Evolutionary conservation across 2,797 vertebrate genomes (phyloP), one percentile per base, ranked within the genome.

Genomic region (Bucorvus abyssinicus): DNA sequence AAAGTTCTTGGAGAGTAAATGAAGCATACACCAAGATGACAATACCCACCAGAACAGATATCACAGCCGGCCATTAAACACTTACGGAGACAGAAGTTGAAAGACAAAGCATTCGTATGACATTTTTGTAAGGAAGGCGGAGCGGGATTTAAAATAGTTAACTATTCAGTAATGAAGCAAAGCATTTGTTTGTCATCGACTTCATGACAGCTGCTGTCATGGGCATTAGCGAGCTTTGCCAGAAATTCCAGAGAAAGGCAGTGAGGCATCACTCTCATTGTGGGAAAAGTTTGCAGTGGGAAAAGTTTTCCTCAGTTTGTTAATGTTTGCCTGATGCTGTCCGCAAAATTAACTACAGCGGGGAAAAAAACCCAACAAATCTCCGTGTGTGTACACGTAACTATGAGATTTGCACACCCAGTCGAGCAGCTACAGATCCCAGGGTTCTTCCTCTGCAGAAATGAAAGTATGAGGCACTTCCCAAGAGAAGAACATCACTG

Each of bases 101-200:
- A 70, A 77, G 56, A 94, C 44, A 77, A 88, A 84, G 4, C 44
- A 40, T 26, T 56, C 59, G 23, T 45, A 20, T 3, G 20, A 36
- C 34, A 30, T 47, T 68, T n/a, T 44, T 52, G 68, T 40, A 21
- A 30, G n/a, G 34, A 67, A 70, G 14, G 49, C 27, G 16, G 44
- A 49, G 19, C 29, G 74, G 69, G 76, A 90, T 68, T 86, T 87
- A 56, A 64, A 90, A 77, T 8, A 76, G 44, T 67, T 47, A 63
- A 87, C 79, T 38, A 87, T 75, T 60, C 49, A 65, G 67, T 47
- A 53, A 52, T 0, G 14, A 73, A 47, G 45, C 24, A 65, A 92
- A 92, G 73, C 52, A 23, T 90, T 93, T 74, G 23, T 69, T 93
- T 91, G 80, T 79, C 87, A 87, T 76, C 56, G 52, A 11, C 27